phyloP scores from a whole-genome alignment of 2,888 invertebrate genomes.

The Sceliomorpha sp. region DNA sequence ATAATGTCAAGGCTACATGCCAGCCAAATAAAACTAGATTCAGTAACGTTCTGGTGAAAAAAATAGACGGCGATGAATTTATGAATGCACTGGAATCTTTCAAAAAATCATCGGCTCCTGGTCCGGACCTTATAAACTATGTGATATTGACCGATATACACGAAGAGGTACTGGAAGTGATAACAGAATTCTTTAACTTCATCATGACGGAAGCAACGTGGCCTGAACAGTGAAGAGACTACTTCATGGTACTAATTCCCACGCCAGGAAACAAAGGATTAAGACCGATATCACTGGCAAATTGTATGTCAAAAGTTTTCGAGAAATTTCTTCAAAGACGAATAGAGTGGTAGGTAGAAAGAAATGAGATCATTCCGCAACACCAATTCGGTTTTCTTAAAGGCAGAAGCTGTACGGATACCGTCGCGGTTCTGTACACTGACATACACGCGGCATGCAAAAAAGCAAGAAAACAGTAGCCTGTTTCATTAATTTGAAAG shows the following conservation, averaged over 20 bases:
- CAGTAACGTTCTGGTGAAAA: too few species aligned
- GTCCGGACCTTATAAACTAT: conserved; percentile 8
- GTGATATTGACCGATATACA: background rate
- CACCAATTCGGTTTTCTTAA: conserved; percentile 15
- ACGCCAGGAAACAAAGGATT: conserved; percentile 2
- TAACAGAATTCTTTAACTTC: too few species aligned
- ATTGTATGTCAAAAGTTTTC: conserved; percentile 10
- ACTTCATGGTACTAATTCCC: conserved; percentile 13
- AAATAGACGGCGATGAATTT: background rate
- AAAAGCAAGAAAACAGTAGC: conserved; percentile 1
- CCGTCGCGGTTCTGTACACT: background rate
- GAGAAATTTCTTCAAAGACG: conserved; percentile 21
- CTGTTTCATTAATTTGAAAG: conserved; percentile 7
- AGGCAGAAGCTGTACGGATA: conserved; percentile 17
- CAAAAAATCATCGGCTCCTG: conserved; percentile 5
- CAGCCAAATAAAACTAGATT: too few species aligned
- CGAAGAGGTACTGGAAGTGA: background rate
- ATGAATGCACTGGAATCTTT: conserved; percentile 3
- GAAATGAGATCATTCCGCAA: conserved; percentile 2
- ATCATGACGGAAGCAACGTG: background rate
- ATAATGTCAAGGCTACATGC: too few species aligned
- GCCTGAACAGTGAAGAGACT: conserved; percentile 3
- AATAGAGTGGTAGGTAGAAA: conserved; percentile 20
- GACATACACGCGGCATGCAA: too few species aligned
- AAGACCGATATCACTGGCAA: conserved; percentile 15